These are phyloP conservation scores for Gadopsis bispinosus DNA, from an alignment of 2,797 vertebrate genomes.

Conservation along the genomic window DNA sequence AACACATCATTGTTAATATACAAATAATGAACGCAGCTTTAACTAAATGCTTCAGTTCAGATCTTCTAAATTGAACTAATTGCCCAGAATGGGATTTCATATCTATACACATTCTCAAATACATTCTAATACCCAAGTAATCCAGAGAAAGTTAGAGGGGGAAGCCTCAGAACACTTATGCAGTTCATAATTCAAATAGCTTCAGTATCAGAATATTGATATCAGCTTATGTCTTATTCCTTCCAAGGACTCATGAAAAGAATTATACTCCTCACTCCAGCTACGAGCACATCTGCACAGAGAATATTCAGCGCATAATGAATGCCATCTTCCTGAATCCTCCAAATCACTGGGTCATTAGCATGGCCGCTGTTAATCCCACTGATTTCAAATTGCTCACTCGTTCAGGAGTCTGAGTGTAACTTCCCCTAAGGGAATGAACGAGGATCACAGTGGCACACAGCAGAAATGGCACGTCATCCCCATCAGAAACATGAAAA, in stretches of 20 bases:
- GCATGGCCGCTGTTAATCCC: conserved; percentile 26
- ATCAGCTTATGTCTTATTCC: conserved; percentile 9
- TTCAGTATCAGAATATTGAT: background rate
- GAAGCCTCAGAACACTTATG: background rate
- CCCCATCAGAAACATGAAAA: conserved; percentile 26
- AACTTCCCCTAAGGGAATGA: conserved; percentile 26
- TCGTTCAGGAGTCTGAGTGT: conserved; percentile 19
- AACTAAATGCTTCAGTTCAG: background rate
- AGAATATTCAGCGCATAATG: conserved; percentile 21
- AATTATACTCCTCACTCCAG: background rate
- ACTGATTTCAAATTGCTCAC: conserved; percentile 48
- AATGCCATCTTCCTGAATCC: conserved; percentile 24
- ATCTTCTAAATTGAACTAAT: background rate
- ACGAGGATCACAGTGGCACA: conserved; percentile 2
- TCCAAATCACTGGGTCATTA: conserved; percentile 40
- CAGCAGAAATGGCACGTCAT: background rate
- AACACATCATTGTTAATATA: background rate
- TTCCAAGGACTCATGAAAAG: conserved; percentile 7
- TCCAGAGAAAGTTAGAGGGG: background rate
- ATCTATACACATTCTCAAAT: background rate
- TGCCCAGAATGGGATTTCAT: background rate
- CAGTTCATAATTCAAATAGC: conserved; percentile 3
- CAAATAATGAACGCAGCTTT: background rate
- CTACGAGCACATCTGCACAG: conserved; percentile 16
- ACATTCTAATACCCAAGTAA: background rate